phyloP scores from a whole-genome alignment of 2,888 invertebrate genomes.

The Eristalinus aeneus region DNA sequence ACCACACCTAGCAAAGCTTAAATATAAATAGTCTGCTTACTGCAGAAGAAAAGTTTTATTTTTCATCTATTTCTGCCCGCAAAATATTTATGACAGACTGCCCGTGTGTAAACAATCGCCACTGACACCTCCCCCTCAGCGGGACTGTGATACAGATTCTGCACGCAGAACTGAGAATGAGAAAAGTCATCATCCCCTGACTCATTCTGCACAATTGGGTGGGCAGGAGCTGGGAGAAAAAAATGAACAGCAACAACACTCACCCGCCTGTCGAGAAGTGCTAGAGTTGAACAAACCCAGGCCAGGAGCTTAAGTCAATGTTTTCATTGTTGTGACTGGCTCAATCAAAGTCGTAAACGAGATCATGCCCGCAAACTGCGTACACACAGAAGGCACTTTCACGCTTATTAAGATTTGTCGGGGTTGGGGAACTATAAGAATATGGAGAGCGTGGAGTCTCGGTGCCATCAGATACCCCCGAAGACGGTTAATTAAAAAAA shows the following conservation, averaged over 20 bases:
- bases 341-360: not conserved
- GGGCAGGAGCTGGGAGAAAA: not conserved
- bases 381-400: not conserved
- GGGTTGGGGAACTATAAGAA: slow-evolving; percentile 16
- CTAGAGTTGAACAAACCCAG: slow-evolving; percentile 44
- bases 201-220: slow-evolving; percentile 47
- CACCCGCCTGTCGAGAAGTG: not conserved
- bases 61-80: not conserved
- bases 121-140: not conserved
- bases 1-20: not conserved
- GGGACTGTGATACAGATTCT: not conserved
- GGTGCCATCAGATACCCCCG: slow-evolving; percentile 12
- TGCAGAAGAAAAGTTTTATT: not conserved
- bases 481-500: slow-evolving; percentile 28
- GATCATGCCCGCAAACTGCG: not conserved
- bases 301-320: slow-evolving; percentile 6
- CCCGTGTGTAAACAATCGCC: not conserved
- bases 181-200: slow-evolving; percentile 50
- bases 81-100: not conserved
- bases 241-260: slow-evolving; percentile 10
- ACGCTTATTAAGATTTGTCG: not conserved
- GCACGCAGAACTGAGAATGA: not conserved
- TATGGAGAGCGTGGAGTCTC: not conserved
- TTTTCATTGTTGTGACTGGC: slow-evolving; percentile 10
- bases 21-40: not conserved